phyloP scores from a whole-genome alignment of 2,797 vertebrate genomes.

The Pseudochromis fuscus region DNA sequence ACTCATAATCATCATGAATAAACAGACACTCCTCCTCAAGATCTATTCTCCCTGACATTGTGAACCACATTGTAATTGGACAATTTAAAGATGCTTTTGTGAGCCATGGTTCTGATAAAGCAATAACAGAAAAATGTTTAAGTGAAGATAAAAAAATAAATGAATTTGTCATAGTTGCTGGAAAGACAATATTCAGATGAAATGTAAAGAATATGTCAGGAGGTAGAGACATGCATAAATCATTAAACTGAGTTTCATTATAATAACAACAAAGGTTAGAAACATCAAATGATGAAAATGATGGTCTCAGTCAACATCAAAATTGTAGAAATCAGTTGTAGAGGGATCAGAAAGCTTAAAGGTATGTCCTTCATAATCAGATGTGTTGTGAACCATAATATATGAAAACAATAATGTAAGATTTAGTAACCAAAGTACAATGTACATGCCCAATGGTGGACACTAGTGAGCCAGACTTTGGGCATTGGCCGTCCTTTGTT shows the following conservation, averaged over 20 bases:
- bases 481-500: neutral
- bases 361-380: too few relatives aligned
- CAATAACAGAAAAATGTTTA: neutral
- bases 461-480: neutral
- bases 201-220: neutral
- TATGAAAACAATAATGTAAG: too few relatives aligned
- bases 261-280: too few relatives aligned
- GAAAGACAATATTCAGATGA: neutral
- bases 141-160: neutral
- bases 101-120: constrained; percentile 1
- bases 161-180: neutral
- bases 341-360: too few relatives aligned
- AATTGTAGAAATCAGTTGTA: too few relatives aligned
- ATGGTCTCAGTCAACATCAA: too few relatives aligned
- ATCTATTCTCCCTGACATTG: neutral
- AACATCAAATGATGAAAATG: too few relatives aligned
- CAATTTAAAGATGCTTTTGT: neutral
- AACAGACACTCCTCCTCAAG: neutral
- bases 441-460: too few relatives aligned
- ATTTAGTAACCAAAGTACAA: too few relatives aligned
- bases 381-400: too few relatives aligned
- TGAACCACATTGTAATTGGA: neutral
- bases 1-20: neutral
- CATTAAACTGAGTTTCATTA: neutral
- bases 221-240: neutral